Conservation (phyloP, 2,113 vertebrate genomes). For the Dasyprocta punctata region DNA sequence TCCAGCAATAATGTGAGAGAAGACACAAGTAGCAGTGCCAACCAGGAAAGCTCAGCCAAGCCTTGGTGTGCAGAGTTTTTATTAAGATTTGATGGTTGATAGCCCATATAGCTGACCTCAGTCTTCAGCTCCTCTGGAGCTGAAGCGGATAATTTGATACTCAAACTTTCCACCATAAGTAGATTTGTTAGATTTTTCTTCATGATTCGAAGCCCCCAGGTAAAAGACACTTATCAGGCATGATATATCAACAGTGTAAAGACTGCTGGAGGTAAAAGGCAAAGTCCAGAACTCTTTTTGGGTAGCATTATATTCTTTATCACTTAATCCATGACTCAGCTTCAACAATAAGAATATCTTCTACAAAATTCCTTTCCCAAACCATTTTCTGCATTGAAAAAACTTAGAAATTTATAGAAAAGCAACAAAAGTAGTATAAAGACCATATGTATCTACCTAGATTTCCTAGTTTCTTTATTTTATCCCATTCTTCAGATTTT, state of each 20-base stretch:
- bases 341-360: too few relatives aligned
- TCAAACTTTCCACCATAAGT: neutral
- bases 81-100: neutral
- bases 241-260: neutral
- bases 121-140: neutral
- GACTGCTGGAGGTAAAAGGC: neutral
- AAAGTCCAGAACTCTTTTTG: neutral
- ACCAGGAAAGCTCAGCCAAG: too few relatives aligned
- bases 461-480: neutral
- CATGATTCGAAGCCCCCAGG: neutral
- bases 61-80: too few relatives aligned
- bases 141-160: neutral
- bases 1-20: too few relatives aligned
- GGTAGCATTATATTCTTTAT: neutral
- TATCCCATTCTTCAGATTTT: neutral
- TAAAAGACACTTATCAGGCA: neutral
- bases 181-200: neutral
- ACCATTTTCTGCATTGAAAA: neutral
- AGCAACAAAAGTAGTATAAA: neutral
- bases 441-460: neutral
- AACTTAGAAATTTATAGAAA: neutral
- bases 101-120: neutral
- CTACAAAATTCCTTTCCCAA: too few relatives aligned
- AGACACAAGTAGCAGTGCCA: too few relatives aligned
- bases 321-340: neutral